Conservation (phyloP, 2,113 vertebrate genomes). For the Sterna hirundo region DNA sequence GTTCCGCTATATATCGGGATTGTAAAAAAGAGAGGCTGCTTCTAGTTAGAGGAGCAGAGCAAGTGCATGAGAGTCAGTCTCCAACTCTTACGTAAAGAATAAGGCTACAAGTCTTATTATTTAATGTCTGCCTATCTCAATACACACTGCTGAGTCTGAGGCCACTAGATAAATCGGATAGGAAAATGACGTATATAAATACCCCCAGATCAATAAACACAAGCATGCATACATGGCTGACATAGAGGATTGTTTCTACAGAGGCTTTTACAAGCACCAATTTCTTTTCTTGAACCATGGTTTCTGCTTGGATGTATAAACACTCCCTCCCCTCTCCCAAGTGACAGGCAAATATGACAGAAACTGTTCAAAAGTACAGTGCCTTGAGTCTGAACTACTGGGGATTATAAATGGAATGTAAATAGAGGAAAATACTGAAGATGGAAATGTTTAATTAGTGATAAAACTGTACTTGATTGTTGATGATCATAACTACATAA, state of each 20-base stretch:
- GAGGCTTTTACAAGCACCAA: not conserved
- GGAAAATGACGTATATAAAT: slow-evolving; percentile 16
- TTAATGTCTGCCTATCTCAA: not conserved
- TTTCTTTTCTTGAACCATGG: slow-evolving; percentile 18
- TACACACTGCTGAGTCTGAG: not conserved
- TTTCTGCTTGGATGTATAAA: slow-evolving; percentile 1
- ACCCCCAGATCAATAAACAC: slow-evolving; percentile 12
- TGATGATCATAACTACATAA: not conserved
- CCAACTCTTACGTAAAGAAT: not conserved
- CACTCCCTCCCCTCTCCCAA: not conserved
- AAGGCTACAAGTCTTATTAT: not conserved
- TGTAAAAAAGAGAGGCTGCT: not conserved
- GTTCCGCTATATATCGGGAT: not conserved
- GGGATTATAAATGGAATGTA: not conserved
- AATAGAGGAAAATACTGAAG: not conserved
- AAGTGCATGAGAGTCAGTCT: not conserved
- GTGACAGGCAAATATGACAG: not conserved
- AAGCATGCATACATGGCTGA: not conserved
- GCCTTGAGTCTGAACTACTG: not conserved
- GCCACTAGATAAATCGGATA: not conserved
- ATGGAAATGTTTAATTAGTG: not conserved
- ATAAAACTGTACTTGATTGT: not conserved
- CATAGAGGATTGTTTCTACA: not conserved
- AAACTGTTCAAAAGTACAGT: not conserved
- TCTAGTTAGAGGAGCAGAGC: not conserved